Base-by-base conservation (phyloP, 2,888 invertebrate species). In the Erebia epiphron region DNA sequence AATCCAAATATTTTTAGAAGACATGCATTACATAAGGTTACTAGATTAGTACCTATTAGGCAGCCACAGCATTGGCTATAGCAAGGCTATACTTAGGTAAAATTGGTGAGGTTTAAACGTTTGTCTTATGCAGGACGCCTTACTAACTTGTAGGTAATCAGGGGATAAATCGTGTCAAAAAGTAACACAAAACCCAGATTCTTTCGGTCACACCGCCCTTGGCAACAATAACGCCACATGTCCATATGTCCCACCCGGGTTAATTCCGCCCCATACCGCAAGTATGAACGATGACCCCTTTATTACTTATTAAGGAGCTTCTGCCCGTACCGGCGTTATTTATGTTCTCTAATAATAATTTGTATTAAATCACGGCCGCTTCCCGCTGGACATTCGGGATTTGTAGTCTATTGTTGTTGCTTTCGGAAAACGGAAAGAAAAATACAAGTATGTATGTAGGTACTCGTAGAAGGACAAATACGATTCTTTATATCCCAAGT, bases 311-410 rank as follows among this genome's bases (percentile, higher is more conserved):
- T 92, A 92, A 93, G 90, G 85, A 91, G 90, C 87, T 86, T 80
- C 82, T 80, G 84, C 82, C 82, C 80, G 85, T 83, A 84, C 86
- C 82, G 80, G 79, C 83, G 91, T 92, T 92, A 93, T 93, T 92
- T 93, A 93, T 92, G 92, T 91, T 83, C 84, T 90, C 91, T 92
- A 93, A 93, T 92, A 93, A 93, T 93, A 92, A 93, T 93, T 93
- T 93, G 93, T 93, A 93, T 92, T 93, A 92, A 93, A 93, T 93
- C 93, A 91, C 91, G 86, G 82, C 81, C 85, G 88, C 87, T 87
- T 86, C 87, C 87, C 86, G 84, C 87, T 83, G 89, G 89, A 90
- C 90, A 90, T 90, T 89, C 89, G 86, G 92, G 90, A 91, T 92
- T 91, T 91, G 91, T 88, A 87, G 84, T 87, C 92, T 90, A 90